phyloP scores from a whole-genome alignment of 2,888 invertebrate genomes.

The Ptilodon capucinus region DNA sequence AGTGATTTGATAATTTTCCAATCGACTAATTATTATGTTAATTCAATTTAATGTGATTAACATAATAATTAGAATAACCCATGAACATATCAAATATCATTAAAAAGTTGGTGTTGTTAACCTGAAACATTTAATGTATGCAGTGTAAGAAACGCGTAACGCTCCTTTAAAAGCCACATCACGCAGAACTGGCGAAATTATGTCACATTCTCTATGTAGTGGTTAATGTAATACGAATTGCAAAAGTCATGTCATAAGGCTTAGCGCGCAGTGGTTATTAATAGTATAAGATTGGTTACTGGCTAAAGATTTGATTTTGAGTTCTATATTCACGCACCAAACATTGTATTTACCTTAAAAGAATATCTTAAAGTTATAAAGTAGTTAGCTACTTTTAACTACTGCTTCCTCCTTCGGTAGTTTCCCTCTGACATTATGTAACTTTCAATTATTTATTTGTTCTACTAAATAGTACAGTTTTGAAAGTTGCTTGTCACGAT shows the following conservation, averaged over 20 bases:
- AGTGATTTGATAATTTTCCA: no score
- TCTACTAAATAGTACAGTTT: constrained; percentile 36
- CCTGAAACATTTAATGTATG: constrained; percentile 8
- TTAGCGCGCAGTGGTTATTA: constrained; percentile 37
- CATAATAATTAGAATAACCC: no score
- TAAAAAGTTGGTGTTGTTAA: no score
- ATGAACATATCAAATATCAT: no score
- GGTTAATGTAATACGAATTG: constrained; percentile 58
- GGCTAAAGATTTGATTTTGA: neutral
- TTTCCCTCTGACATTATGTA: constrained; percentile 13
- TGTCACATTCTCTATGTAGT: constrained; percentile 59
- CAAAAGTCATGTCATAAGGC: constrained; percentile 51
- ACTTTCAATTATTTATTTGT: constrained; percentile 32
- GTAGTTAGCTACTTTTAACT: neutral
- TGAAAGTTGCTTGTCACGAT: constrained; percentile 50
- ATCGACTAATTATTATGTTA: no score
- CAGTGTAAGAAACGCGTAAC: constrained; percentile 11
- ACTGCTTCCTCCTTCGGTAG: neutral
- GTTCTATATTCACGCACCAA: neutral
- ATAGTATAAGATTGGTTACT: constrained; percentile 13
- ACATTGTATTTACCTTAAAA: no score
- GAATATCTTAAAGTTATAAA: no score
- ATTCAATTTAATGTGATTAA: no score
- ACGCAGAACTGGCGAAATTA: constrained; percentile 51
- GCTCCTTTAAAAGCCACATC: constrained; percentile 43